A percentile compares a stretch with the other conserved stretches of the same genome.
These are phyloP conservation scores for Tauraco erythrolophus DNA, from an alignment of 2,113 vertebrate genomes.

Conservation along the genomic window DNA sequence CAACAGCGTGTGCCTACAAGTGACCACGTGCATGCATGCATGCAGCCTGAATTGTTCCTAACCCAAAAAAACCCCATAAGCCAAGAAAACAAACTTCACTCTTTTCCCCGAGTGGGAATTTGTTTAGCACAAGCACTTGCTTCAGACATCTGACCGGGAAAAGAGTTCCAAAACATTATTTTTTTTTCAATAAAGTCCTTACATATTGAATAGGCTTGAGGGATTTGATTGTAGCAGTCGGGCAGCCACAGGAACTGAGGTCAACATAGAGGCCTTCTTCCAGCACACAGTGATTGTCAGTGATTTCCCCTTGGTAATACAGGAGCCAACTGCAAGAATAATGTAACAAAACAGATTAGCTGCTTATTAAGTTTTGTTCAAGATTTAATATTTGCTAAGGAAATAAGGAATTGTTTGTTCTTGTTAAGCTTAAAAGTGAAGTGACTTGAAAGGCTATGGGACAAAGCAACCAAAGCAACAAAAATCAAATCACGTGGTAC, in stretches of 20 bases:
- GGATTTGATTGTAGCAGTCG: conserved; percentile 76
- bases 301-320: conserved; percentile 76
- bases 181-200: conserved; percentile 51
- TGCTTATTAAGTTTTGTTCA: background rate
- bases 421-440: background rate
- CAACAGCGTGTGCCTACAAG: background rate
- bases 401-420: background rate
- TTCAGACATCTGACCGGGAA: background rate
- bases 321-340: conserved; percentile 85
- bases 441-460: background rate
- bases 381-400: background rate
- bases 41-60: background rate
- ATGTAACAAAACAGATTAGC: background rate
- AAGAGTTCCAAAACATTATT: background rate
- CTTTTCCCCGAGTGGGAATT: background rate
- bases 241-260: conserved; percentile 84
- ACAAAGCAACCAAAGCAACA: background rate
- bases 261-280: conserved; percentile 86
- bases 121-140: background rate
- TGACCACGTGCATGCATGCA: fast-evolving
- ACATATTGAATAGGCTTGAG: conserved; percentile 87
- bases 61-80: background rate
- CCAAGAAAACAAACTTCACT: background rate
- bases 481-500: background rate
- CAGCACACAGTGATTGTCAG: conserved; percentile 83